Percentiles rank a stretch among this genome's conserved stretches.
Conservation (phyloP, 2,113 vertebrate species). For the Mormyrus lacerda region DNA sequence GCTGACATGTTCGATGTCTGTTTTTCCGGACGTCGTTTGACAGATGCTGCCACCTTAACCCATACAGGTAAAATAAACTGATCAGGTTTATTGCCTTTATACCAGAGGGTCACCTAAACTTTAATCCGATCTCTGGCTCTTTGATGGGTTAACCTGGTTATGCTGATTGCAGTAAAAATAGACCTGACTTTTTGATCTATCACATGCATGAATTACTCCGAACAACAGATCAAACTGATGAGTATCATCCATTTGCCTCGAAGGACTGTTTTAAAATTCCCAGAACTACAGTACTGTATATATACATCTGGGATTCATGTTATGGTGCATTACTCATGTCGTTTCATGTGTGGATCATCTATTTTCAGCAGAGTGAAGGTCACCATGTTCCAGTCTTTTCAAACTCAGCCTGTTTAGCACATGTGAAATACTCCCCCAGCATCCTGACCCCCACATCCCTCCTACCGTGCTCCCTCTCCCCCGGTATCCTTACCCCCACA, state of each 20-base stretch:
- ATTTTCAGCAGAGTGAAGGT: neutral
- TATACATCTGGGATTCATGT: too few species aligned
- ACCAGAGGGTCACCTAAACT: neutral
- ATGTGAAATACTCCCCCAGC: too few species aligned
- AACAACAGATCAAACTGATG: neutral
- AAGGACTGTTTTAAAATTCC: neutral
- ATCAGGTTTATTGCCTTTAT: too few species aligned
- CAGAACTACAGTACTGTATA: too few species aligned
- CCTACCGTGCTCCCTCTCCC: too few species aligned
- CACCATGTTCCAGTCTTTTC: neutral
- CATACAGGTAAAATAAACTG: neutral
- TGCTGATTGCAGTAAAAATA: neutral
- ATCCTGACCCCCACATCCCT: too few species aligned
- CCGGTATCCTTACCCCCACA: too few species aligned
- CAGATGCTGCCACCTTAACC: neutral
- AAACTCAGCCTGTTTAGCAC: neutral
- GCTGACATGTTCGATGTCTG: neutral
- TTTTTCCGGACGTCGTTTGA: neutral
- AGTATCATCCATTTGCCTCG: too few species aligned
- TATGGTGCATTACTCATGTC: neutral
- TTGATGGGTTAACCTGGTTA: neutral
- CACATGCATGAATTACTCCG: neutral
- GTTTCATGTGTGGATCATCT: neutral
- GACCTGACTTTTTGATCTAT: neutral
- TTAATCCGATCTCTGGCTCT: neutral